Base-by-base conservation (phyloP, 2,888 invertebrate species). In the Auanema freiburgensis region DNA sequence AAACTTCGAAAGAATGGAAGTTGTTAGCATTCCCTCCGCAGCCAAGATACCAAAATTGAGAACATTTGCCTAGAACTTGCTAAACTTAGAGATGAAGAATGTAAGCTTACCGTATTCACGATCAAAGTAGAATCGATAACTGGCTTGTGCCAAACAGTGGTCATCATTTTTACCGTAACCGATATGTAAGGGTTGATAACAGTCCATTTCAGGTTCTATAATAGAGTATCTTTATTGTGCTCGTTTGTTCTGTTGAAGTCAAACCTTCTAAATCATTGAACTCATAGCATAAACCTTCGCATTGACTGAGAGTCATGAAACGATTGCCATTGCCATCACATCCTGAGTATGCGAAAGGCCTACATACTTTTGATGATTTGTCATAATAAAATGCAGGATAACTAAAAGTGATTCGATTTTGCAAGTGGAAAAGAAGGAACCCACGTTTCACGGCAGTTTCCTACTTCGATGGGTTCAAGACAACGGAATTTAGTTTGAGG, bases 281-380 rank as follows among this genome's bases (percentile, higher is more conserved):
- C 1, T 63, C 65, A 42, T 46, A 72, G 57, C 76, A 76, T 10
- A 72, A 55, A 16, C 58, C 56, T 52, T 79, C 66, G 56, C 82
- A 82, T 43, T 83, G 80, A 4, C 65, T 63, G 8, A 78, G 41
- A 5, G 82, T 79, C 63, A 78, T 61, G 61, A 83, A 82, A 11
- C 81, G 70, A 59, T 82, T 82, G 2, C 69, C 73, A 62, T 77
- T 80, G 11, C 80, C 80, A 5, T 77, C 77, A 54, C 81, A 81
- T 10, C 80, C 80, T 2, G 77, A 71, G 66, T 78, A 81, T 11
- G 73, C 68, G 59, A 81, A 81, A 10, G 78, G 77, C 12, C 67
- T 68, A 51, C 81, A 81, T 8, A 63, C 62, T 12, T 73, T 65
- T 11, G 67, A 58, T 8, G 62, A 25, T 40, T 68, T 59, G 46